These are phyloP conservation scores for Cylloceria caligata DNA, from an alignment of 2,888 invertebrate species.

Conservation along the genomic window DNA sequence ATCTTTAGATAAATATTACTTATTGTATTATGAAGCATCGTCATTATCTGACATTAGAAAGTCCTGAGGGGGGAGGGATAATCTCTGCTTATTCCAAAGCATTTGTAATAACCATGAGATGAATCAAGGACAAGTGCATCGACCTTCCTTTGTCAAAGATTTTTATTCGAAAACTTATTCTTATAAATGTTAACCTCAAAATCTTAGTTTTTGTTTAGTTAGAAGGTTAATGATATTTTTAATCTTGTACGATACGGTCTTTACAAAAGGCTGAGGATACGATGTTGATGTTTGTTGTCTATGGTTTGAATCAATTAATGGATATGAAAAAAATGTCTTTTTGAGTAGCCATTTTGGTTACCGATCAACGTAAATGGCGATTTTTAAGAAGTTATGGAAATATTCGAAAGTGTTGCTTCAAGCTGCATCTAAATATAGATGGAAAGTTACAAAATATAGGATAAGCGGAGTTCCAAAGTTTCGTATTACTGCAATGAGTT, in stretches of 20 bases:
- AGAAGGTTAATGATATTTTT: no score
- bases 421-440: background rate
- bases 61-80: constrained; percentile 27
- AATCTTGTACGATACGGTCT: no score
- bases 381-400: background rate
- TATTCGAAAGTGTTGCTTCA: background rate
- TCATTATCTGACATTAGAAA: constrained; percentile 60
- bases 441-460: constrained; percentile 1
- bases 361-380: background rate
- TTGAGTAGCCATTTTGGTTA: background rate
- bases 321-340: no score
- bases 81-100: background rate
- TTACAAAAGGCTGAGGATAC: no score
- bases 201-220: background rate
- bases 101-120: constrained; percentile 1
- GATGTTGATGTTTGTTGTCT: no score
- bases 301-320: no score
- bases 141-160: background rate
- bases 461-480: constrained; percentile 1
- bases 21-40: constrained; percentile 48
- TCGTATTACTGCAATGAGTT: background rate
- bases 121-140: background rate
- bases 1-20: constrained; percentile 38
- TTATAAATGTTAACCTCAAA: background rate
- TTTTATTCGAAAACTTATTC: background rate